A percentile compares a stretch with the other conserved stretches of the same genome.
phyloP scores from a whole-genome alignment of 2,113 vertebrate species.

The Cochlearius cochlearius region DNA sequence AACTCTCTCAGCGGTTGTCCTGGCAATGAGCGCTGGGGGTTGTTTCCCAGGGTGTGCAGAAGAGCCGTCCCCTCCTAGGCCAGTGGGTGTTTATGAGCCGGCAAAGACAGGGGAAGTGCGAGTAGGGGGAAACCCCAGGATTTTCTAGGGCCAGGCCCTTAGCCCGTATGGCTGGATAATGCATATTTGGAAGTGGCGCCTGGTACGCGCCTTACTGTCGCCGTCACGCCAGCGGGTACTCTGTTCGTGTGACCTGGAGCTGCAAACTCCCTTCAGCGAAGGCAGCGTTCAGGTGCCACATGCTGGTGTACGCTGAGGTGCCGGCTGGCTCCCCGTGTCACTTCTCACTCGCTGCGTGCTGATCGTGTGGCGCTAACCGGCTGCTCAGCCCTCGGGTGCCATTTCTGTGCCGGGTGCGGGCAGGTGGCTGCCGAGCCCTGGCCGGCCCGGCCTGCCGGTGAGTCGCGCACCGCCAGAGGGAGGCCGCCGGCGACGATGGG shows the following conservation, averaged over 20 bases:
- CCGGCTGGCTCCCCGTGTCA: neutral
- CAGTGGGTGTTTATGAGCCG: neutral
- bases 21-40: neutral
- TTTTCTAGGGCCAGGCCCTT: neutral
- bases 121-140: neutral
- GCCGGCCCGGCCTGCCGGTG: neutral
- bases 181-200: neutral
- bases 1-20: neutral
- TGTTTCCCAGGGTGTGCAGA: neutral
- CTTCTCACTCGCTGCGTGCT: neutral
- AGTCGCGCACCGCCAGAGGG: neutral
- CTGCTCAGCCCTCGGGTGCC: neutral
- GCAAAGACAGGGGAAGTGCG: neutral
- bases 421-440: neutral
- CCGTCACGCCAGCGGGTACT: neutral
- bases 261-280: neutral
- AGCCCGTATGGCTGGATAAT: too few relatives aligned
- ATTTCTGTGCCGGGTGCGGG: neutral
- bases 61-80: neutral
- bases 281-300: neutral
- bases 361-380: neutral
- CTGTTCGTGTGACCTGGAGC: neutral
- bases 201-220: neutral
- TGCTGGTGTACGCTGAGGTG: neutral
- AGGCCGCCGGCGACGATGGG: too few relatives aligned